Evolutionary conservation across 2,888 invertebrate species (phyloP).

Genomic region (Prenolepis imparis): DNA sequence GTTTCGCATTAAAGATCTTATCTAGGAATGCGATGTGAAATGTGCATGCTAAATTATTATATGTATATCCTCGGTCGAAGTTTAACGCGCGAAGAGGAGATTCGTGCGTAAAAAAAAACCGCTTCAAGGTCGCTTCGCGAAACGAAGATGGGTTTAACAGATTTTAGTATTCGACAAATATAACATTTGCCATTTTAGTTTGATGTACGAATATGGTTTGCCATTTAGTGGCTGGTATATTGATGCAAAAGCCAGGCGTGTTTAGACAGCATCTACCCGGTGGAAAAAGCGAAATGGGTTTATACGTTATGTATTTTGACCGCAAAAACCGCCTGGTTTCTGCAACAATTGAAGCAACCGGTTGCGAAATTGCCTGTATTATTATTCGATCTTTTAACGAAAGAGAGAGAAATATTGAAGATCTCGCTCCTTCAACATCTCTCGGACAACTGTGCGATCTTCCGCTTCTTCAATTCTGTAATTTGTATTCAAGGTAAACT

Average conservation of each 20-base stretch:
- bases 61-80: constrained; percentile 1
- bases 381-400: constrained; percentile 18
- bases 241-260: constrained; percentile 47
- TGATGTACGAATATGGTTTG: constrained; percentile 45
- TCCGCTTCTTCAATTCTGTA: not conserved
- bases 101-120: constrained; percentile 32
- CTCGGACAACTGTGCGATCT: not conserved
- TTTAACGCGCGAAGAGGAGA: not conserved
- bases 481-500: constrained; percentile 18
- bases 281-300: constrained; percentile 49
- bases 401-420: not conserved
- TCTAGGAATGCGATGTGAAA: constrained; percentile 21
- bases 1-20: constrained; percentile 22
- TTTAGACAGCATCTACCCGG: constrained; percentile 51
- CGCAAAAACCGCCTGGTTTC: constrained; percentile 46
- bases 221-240: constrained; percentile 41
- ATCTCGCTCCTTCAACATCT: not conserved
- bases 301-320: constrained; percentile 33
- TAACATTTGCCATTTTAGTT: constrained; percentile 49
- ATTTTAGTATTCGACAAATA: constrained; percentile 45
- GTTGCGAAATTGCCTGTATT: constrained; percentile 40
- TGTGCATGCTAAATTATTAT: constrained; percentile 6
- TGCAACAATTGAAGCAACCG: constrained; percentile 52
- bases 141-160: constrained; percentile 34
- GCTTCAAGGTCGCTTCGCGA: constrained; percentile 36